Evolutionary conservation across 2,888 invertebrate genomes (phyloP).

Genomic region (Chaetoderma sp.): DNA sequence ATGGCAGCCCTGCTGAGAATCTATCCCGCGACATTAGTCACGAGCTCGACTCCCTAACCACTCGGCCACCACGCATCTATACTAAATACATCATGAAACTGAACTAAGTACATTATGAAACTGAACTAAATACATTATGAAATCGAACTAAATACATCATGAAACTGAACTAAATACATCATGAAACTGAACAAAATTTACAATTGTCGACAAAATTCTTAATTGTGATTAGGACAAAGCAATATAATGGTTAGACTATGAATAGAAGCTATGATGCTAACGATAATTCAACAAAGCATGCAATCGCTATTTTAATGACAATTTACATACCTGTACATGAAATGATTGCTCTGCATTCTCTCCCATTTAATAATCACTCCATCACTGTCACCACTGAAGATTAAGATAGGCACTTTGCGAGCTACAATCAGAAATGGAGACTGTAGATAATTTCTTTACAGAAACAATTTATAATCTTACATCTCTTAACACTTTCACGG

Average conservation of each 20-base stretch:
- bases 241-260: not conserved
- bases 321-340: conserved; percentile 65
- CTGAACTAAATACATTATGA: too few species aligned
- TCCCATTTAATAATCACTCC: conserved; percentile 68
- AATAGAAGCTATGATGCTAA: not conserved
- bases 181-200: too few species aligned
- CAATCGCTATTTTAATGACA: not conserved
- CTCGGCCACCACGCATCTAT: too few species aligned
- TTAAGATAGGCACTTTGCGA: conserved; percentile 64
- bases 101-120: too few species aligned
- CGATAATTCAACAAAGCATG: not conserved
- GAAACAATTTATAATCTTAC: not conserved
- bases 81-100: too few species aligned
- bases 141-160: too few species aligned
- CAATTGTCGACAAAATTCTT: too few species aligned
- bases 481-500: not conserved
- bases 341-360: conserved; percentile 68
- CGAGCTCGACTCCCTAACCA: too few species aligned
- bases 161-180: too few species aligned
- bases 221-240: too few species aligned
- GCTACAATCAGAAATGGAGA: conserved; percentile 47
- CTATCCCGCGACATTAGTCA: too few species aligned
- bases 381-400: conserved; percentile 65
- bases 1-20: too few species aligned
- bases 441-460: not conserved